These are phyloP conservation scores for Ochropleura plecta DNA, from an alignment of 2,888 invertebrate genomes.

Conservation along the genomic window DNA sequence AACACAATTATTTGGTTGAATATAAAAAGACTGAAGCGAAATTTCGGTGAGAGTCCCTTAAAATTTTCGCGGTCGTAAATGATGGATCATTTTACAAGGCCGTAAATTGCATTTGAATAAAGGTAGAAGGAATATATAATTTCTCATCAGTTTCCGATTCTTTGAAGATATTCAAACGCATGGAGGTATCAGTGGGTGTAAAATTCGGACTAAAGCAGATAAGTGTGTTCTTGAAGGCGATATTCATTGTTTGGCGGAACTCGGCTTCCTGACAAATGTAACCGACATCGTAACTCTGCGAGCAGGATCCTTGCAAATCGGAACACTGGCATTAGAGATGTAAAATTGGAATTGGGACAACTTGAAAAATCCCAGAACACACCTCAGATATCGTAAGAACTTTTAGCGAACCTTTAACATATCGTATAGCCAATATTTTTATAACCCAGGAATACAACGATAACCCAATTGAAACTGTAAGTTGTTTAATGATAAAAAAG, in stretches of 20 bases:
- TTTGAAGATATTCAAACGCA: constrained; percentile 1
- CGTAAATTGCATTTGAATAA: constrained; percentile 53
- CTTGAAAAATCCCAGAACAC: not conserved
- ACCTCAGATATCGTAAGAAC: not conserved
- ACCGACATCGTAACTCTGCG: constrained; percentile 10
- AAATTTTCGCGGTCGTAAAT: constrained; percentile 30
- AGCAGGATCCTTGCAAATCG: constrained; percentile 20
- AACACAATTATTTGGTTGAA: constrained; percentile 56
- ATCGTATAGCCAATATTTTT: constrained; percentile 36
- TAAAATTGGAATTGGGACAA: not conserved
- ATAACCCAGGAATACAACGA: constrained; percentile 24
- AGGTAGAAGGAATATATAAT: constrained; percentile 19
- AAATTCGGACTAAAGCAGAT: constrained; percentile 20
- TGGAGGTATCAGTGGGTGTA: not conserved
- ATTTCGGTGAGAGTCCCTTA: constrained; percentile 36
- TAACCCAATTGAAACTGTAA: constrained; percentile 46
- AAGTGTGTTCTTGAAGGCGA: constrained; percentile 47
- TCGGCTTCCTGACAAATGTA: constrained; percentile 41
- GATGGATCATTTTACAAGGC: constrained; percentile 44
- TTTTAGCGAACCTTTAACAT: not conserved
- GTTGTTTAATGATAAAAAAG: constrained; percentile 40
- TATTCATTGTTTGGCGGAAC: constrained; percentile 55
- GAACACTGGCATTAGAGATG: constrained; percentile 2
- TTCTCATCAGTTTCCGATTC: not conserved
- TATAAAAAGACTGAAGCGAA: constrained; percentile 42